A percentile compares a stretch with the other conserved stretches of the same genome.
Evolutionary conservation across 1,140 invertebrate species (phyloP).

Genomic region (Diabrotica undecimpunctata): DNA sequence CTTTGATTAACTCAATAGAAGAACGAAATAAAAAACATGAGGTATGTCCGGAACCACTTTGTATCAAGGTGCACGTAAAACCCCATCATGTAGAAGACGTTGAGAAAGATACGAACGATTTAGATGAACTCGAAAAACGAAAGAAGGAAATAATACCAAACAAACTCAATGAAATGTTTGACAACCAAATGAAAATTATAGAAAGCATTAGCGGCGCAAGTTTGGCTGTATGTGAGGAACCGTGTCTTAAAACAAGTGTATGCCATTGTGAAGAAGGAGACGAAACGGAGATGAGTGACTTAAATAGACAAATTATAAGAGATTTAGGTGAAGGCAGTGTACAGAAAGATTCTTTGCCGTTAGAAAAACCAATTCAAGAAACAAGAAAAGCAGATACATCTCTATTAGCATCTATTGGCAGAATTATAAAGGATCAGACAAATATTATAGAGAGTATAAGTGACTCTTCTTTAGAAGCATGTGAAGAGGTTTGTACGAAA

Average conservation of each 20-base stretch:
- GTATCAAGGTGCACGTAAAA: slow-evolving; percentile 25
- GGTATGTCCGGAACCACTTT: slow-evolving; percentile 27
- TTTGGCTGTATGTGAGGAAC: slow-evolving; percentile 26
- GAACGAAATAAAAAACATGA: slow-evolving; percentile 12
- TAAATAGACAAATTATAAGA: not conserved
- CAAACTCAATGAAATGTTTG: slow-evolving; percentile 22
- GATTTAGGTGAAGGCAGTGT: too few species aligned
- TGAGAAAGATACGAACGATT: not conserved
- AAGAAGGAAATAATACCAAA: not conserved
- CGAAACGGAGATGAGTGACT: not conserved
- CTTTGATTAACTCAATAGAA: slow-evolving; percentile 10
- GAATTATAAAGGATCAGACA: not conserved
- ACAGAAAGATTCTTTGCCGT: too few species aligned
- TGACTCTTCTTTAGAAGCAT: not conserved
- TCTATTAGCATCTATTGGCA: not conserved
- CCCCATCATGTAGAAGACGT: not conserved
- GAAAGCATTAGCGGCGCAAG: slow-evolving; percentile 20
- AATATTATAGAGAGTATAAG: not conserved
- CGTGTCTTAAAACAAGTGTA: slow-evolving; percentile 19
- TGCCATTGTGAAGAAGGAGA: not conserved
- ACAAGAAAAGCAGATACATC: not conserved
- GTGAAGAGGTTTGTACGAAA: not conserved
- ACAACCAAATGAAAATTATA: slow-evolving; percentile 25
- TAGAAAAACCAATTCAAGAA: not conserved
- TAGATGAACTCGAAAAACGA: not conserved